These are phyloP conservation scores for Drosophila anceps DNA, from an alignment of 2,888 invertebrate genomes.

Conservation along the genomic window DNA sequence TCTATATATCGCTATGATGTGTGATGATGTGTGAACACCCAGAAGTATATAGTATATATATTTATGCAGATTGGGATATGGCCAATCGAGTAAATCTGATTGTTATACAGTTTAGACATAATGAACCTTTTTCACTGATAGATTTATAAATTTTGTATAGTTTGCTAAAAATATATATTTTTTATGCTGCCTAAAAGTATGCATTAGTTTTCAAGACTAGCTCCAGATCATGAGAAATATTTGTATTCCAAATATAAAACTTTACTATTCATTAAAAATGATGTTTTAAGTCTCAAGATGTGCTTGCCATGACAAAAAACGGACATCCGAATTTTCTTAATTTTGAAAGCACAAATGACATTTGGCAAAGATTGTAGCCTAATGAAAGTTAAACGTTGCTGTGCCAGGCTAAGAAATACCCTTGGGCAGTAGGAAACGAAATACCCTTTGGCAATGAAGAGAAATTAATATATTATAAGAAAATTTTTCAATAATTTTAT, in stretches of 20 bases:
- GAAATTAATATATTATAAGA: neutral
- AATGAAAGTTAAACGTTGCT: neutral
- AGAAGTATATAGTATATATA: no score
- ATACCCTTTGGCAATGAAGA: neutral
- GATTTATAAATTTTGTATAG: no score
- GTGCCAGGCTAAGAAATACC: slow-evolving; percentile 5
- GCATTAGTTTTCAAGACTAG: neutral
- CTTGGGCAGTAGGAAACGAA: neutral
- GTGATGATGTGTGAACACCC: no score
- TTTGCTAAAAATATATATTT: no score
- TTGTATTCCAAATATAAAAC: neutral
- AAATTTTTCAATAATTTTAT: neutral
- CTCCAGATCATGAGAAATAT: neutral
- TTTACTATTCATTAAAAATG: neutral
- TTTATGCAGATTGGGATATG: no score
- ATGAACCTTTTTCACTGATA: no score
- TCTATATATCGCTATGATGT: no score
- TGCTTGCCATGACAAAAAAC: neutral
- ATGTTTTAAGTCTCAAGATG: neutral
- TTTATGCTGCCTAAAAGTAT: neutral
- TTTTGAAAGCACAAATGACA: slow-evolving; percentile 33
- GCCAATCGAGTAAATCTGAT: no score
- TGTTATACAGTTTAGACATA: no score
- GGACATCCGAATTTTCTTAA: slow-evolving; percentile 6
- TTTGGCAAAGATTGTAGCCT: slow-evolving; percentile 37